Evolutionary conservation across 2,797 vertebrate species (phyloP).

Genomic region (Falco concolor): DNA sequence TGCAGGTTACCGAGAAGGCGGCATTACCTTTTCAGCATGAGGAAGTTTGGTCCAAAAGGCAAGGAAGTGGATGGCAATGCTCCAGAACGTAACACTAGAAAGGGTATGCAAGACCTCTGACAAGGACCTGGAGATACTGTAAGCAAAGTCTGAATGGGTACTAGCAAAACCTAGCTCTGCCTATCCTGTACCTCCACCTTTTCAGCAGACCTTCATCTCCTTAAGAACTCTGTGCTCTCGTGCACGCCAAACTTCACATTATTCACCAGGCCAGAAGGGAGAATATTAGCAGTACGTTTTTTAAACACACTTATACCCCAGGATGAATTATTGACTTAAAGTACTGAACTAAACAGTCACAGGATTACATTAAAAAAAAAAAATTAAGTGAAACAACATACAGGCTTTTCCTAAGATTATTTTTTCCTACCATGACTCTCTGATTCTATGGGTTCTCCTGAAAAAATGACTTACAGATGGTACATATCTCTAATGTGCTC

Average conservation of each 20-base stretch:
- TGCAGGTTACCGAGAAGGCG: not conserved
- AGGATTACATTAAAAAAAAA: not conserved
- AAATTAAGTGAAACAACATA: not conserved
- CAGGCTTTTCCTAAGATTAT: not conserved
- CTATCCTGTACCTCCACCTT: not conserved
- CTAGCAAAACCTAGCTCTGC: not conserved
- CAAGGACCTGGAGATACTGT: not conserved
- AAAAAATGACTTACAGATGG: slow-evolving; percentile 42
- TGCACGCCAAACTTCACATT: not conserved
- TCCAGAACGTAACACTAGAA: not conserved
- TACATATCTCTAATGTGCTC: not conserved
- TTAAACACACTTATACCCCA: not conserved
- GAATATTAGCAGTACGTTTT: not conserved
- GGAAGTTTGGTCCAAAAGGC: not conserved
- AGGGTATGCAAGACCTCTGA: not conserved
- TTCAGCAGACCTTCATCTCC: not conserved
- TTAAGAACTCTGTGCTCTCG: not conserved
- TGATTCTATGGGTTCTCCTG: not conserved
- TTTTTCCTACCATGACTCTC: not conserved
- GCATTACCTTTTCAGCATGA: not conserved
- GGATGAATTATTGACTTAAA: not conserved
- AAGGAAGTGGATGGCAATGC: not conserved
- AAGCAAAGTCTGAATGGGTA: not conserved
- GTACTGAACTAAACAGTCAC: not conserved
- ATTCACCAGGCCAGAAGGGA: not conserved